Base-by-base conservation (phyloP, 2,888 invertebrate genomes). In the Erebia epiphron region DNA sequence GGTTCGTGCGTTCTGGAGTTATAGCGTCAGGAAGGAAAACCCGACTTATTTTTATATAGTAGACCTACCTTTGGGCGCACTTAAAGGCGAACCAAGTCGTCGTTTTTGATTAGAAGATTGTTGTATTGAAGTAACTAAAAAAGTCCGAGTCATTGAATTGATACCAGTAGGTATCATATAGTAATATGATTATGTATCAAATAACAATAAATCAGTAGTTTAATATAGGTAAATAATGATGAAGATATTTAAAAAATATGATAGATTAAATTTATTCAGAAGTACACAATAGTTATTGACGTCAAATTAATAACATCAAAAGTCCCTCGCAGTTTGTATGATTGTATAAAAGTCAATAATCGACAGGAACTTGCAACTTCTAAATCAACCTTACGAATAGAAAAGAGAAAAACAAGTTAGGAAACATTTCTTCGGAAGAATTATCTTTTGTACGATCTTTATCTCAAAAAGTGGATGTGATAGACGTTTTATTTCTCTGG, bases 401-500 rank as follows among this genome's bases (percentile, higher is more conserved):
- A 56, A 65, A 65, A 49, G 13, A 21, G 46, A 26, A 26, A 57
- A 67, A 58, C 58, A 58, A 67, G 18, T 43, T 43, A 11, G n/a
- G 13, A 16, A 67, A 56, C 43, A 14, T 21, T 65, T 65, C 43
- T 14, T 67, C 43, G 21, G 8, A 58, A 35, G 58, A 67, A 58
- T 49, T 58, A 67, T 26, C 67, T 61, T 67, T 52, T 41, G 61
- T 41, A 26, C 60, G 52, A 61, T 67, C 41, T 61, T 67, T 49
- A 61, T 61, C 61, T 5, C 16, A 52, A 61, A 50, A 60, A 61
- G 46, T 67, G 69, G 62, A 73, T 72, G 70, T 70, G 75, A 75
- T 74, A 75, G 71, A 76, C 73, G 76, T 79, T 73, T 79, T 81
- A 78, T 82, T 78, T 67, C 77, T 68, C 64, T 73, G 75, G 60